Evolutionary conservation across 2,797 vertebrate genomes (phyloP), one percentile per base, ranked within the genome.

Genomic region (Choloepus didactylus): DNA sequence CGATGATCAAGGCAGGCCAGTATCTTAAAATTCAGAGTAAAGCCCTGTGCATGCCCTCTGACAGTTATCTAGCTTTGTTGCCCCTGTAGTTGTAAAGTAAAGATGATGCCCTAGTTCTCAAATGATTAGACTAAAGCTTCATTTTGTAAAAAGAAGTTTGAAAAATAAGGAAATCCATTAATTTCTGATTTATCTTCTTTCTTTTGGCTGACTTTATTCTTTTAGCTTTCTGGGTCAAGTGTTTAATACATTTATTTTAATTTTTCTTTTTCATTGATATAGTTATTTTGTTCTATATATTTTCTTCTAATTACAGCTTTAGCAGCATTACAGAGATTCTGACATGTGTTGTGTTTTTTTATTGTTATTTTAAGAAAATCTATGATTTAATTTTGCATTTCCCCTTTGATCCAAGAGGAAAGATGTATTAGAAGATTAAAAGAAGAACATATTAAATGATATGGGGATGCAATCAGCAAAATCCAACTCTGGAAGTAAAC

Each of bases 401-500:
- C 46, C 3, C n/a, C 72, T 72, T 69, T 77, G 15, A 85, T 31
- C 44, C 69, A 85, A 92, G 54, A 44, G 23, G 77, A 44, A 44
- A 44, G 41, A 44, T 6, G 41, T 44, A 44, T 44, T 44, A 44
- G 6, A 44, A 44, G 41, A 6, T 44, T 44, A 44, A 6, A 31
- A 62, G 29, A 38, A 27, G 29, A 87, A 38, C 21, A 29, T 80
- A 87, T 82, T 85, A 75, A 88, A 77, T 79, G 70, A 67, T 64
- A 8, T n/a, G 49, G 51, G 1, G n/a, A 87, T 73, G 31, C 27
- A 25, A 16, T 76, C 46, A 89, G 79, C 15, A 86, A 96, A 93
- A 95, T 70, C 21, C 29, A 83, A 62, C 35, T 79, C 19, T 79
- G 67, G 31, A 89, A 87, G 73, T 18, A 89, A 86, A 89, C 38